Conservation (phyloP, 2,888 invertebrate genomes). For the Volucella bombylans region DNA sequence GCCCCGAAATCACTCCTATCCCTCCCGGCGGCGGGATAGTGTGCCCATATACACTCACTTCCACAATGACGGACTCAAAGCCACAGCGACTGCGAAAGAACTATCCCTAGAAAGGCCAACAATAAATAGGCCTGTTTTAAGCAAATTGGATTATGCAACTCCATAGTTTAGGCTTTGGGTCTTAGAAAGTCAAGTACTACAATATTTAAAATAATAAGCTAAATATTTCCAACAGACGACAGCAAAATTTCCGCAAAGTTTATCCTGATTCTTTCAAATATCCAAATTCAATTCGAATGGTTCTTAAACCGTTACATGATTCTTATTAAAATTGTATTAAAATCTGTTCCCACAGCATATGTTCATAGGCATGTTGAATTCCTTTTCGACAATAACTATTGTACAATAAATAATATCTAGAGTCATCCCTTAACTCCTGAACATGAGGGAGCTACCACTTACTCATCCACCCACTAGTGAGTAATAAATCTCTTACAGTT, state of each 20-base stretch:
- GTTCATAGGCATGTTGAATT: slow-evolving; percentile 20
- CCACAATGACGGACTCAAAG: no score
- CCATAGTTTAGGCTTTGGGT: no score
- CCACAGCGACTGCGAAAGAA: no score
- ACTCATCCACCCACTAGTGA: slow-evolving; percentile 38
- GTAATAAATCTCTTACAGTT: slow-evolving; percentile 70
- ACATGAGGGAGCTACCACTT: slow-evolving; percentile 9
- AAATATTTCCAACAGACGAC: background rate
- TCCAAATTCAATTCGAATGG: background rate
- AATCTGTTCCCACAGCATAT: slow-evolving; percentile 5
- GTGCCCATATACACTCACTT: no score
- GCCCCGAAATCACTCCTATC: no score
- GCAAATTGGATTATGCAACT: no score
- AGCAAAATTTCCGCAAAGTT: background rate
- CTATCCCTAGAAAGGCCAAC: no score
- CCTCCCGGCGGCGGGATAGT: no score
- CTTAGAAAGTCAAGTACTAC: no score
- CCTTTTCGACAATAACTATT: slow-evolving; percentile 34
- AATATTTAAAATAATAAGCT: no score
- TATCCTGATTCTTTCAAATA: background rate
- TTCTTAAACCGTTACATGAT: slow-evolving; percentile 9
- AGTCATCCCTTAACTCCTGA: slow-evolving; percentile 51
- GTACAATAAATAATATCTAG: slow-evolving; percentile 64
- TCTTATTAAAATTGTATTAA: background rate
- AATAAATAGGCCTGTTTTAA: no score